Conservation (phyloP, 2,888 invertebrate genomes). For the Rhaphigaster nebulosa region DNA sequence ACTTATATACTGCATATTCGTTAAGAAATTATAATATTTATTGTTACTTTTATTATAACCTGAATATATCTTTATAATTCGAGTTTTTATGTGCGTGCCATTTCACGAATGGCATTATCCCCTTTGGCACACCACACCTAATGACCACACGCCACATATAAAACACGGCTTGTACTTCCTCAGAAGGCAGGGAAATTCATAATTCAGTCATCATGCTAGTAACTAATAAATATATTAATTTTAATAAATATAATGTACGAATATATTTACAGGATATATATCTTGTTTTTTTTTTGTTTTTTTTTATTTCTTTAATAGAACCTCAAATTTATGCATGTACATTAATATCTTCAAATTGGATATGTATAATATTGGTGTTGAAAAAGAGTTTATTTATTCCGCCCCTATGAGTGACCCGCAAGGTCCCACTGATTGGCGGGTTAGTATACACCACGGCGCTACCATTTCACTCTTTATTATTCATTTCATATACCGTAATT, state of each 20-base stretch:
- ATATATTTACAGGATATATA: too few species aligned
- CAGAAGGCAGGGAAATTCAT: background rate
- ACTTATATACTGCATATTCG: background rate
- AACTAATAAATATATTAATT: too few species aligned
- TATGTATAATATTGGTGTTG: too few species aligned
- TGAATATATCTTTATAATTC: background rate
- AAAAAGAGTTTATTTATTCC: too few species aligned
- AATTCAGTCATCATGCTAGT: background rate
- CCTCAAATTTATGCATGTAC: too few species aligned
- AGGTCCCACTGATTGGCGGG: background rate
- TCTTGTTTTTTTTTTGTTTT: too few species aligned
- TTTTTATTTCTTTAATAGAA: too few species aligned
- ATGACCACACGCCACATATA: constrained; percentile 3
- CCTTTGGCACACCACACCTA: background rate
- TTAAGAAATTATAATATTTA: background rate
- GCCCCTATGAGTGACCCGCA: background rate
- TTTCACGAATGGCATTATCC: background rate
- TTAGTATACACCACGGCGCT: background rate
- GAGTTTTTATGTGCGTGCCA: background rate
- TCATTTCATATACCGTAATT: too few species aligned
- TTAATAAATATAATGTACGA: too few species aligned
- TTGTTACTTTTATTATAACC: background rate
- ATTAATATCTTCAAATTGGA: too few species aligned
- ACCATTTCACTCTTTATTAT: background rate
- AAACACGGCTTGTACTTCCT: background rate